These are phyloP conservation scores for Cataglyphis altisquamis DNA, from an alignment of 2,888 invertebrate genomes.

Conservation along the genomic window DNA sequence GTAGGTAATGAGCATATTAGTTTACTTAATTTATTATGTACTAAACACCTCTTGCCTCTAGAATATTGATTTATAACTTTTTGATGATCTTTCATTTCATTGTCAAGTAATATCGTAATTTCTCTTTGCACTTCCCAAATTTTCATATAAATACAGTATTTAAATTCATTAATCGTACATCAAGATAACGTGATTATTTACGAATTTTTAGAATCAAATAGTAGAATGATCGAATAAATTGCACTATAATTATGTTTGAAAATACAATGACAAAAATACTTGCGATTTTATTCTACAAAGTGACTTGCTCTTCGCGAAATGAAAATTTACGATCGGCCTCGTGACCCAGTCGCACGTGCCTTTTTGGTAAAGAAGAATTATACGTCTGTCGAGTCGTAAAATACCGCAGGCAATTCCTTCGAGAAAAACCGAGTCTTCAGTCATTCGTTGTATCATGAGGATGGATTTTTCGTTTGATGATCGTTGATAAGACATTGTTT, in stretches of 20 bases:
- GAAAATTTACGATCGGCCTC: conserved; percentile 39
- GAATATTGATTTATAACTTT: neutral
- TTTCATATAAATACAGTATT: neutral
- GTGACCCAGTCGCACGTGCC: conserved; percentile 35
- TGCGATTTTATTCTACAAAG: neutral
- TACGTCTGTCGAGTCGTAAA: conserved; percentile 23
- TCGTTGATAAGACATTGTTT: neutral
- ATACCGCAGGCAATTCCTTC: neutral
- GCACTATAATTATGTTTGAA: neutral
- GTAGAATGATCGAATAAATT: neutral
- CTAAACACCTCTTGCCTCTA: neutral
- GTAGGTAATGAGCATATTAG: neutral
- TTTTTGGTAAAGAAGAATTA: conserved; percentile 28
- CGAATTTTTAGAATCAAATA: neutral
- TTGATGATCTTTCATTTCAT: neutral
- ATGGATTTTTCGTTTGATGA: neutral
- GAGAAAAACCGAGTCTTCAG: conserved; percentile 7
- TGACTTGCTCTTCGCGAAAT: conserved; percentile 5
- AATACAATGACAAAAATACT: neutral
- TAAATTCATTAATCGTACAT: neutral
- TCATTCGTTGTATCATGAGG: neutral
- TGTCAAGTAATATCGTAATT: neutral
- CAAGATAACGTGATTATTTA: neutral
- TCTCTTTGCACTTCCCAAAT: neutral
- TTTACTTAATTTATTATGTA: neutral